Conservation (phyloP, 1,140 invertebrate species). For the Pseudomyrmex sp. region DNA sequence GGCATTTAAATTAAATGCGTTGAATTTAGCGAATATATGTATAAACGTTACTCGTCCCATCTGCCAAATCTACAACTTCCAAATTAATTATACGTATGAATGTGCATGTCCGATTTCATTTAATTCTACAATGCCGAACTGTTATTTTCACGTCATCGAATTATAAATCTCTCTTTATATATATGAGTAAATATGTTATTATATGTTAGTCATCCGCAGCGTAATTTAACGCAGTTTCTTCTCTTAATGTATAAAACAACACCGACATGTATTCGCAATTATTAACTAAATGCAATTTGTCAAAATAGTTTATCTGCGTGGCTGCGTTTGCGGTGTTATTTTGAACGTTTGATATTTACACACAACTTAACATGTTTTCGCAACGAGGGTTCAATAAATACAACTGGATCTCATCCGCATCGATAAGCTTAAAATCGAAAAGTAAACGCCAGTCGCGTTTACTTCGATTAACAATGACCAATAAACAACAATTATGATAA, state of each 20-base stretch:
- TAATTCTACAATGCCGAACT: not conserved
- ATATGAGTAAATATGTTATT: not conserved
- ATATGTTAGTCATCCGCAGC: no score
- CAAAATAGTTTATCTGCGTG: conserved; percentile 3
- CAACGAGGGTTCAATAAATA: not conserved
- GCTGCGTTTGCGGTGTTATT: not conserved
- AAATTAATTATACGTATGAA: conserved; percentile 1
- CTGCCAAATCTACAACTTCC: not conserved
- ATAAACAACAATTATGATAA: conserved; percentile 43
- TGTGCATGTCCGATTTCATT: conserved; percentile 3
- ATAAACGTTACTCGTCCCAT: not conserved
- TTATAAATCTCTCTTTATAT: not conserved
- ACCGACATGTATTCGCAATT: not conserved
- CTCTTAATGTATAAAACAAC: not conserved
- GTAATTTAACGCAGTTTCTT: not conserved
- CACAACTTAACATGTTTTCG: not conserved
- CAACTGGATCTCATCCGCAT: conserved; percentile 4
- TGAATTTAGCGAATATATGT: not conserved
- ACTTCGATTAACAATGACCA: conserved; percentile 26
- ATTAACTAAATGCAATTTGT: not conserved
- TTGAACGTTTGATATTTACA: not conserved
- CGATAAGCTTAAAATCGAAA: not conserved
- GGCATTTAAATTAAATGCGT: conserved; percentile 41
- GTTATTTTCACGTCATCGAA: conserved; percentile 10
- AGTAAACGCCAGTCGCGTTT: not conserved